Percentiles rank a stretch among this genome's conserved stretches.
Evolutionary conservation across 2,113 vertebrate species (phyloP).

Genomic region (Oncorhynchus masou): DNA sequence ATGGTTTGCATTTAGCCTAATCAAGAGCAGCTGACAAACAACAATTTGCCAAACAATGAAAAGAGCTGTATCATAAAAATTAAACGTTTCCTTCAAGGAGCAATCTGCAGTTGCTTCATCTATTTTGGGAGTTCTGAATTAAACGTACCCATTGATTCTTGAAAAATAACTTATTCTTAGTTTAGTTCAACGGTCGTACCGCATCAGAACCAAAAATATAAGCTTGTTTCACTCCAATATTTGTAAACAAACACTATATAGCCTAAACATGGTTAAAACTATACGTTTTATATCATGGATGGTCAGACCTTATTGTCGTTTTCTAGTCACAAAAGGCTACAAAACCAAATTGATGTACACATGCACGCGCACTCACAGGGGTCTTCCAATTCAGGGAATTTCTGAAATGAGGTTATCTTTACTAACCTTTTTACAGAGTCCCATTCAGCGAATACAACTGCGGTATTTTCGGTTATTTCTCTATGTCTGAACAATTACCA

Average conservation of each 20-base stretch:
- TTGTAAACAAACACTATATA: no score
- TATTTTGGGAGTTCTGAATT: no score
- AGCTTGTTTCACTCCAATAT: no score
- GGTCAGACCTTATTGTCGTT: not conserved
- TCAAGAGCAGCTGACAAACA: not conserved
- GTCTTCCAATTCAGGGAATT: conserved; percentile 38
- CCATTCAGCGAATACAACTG: not conserved
- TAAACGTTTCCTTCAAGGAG: not conserved
- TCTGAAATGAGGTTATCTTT: not conserved
- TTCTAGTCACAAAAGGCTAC: not conserved
- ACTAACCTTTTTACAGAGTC: conserved; percentile 1
- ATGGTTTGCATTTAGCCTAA: not conserved
- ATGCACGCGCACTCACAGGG: not conserved
- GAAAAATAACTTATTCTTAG: not conserved
- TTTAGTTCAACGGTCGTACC: no score
- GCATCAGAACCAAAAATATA: no score
- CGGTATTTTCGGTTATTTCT: not conserved
- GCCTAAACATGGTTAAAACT: no score
- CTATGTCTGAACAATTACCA: not conserved
- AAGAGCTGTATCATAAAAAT: not conserved
- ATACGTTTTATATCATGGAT: no score
- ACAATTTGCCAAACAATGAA: no score
- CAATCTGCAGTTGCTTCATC: no score
- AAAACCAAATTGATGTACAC: not conserved
- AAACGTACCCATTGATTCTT: no score